Evolutionary conservation across 2,888 invertebrate species (phyloP).

Genomic region (Torymus tubicola): DNA sequence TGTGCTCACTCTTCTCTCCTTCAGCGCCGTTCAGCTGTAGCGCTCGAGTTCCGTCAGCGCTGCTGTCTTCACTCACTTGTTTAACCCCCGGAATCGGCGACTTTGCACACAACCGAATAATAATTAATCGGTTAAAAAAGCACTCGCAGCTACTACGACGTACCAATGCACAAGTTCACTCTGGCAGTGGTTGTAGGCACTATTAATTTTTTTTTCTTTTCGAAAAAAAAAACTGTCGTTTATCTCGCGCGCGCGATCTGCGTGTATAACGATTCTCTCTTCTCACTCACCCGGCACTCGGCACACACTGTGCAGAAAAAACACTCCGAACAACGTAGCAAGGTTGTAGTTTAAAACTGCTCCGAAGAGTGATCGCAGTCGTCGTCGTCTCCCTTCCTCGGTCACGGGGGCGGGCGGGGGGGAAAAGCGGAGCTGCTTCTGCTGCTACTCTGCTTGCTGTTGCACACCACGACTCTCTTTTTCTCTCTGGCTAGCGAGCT

Average conservation of each 20-base stretch:
- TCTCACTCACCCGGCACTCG: constrained; percentile 15
- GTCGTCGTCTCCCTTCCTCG: not conserved
- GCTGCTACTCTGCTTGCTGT: too few species aligned
- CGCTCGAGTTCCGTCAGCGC: too few species aligned
- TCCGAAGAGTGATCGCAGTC: not conserved
- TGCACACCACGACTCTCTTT: too few species aligned
- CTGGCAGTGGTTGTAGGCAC: not conserved
- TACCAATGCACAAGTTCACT: constrained; percentile 37
- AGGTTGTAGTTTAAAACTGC: not conserved
- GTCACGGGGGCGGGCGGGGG: constrained; percentile 34
- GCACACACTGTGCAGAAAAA: too few species aligned
- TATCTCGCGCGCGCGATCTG: not conserved
- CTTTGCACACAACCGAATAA: too few species aligned
- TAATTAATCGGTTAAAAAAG: too few species aligned
- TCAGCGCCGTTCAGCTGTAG: too few species aligned
- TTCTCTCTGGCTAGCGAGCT: not conserved
- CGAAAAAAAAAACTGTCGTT: constrained; percentile 1
- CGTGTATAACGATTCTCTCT: not conserved
- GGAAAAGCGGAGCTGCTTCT: not conserved
- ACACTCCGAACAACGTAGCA: not conserved
- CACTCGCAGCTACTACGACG: too few species aligned
- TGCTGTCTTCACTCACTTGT: too few species aligned
- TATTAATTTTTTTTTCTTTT: not conserved
- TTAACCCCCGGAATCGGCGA: too few species aligned
- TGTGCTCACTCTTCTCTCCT: too few species aligned